Evolutionary conservation across 2,888 invertebrate genomes (phyloP).

Genomic region (Drosophila subquinaria): DNA sequence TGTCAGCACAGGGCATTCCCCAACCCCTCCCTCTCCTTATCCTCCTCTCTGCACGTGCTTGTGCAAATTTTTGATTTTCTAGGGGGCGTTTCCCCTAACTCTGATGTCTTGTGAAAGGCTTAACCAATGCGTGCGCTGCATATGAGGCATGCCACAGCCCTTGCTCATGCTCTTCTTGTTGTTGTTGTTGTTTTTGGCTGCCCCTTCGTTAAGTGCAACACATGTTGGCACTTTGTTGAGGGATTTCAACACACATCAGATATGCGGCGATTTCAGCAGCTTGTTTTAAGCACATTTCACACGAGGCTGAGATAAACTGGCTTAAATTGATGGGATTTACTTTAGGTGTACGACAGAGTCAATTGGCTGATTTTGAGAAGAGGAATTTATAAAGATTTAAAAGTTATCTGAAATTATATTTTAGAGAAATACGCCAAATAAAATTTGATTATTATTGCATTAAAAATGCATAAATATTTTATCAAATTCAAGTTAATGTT

Average conservation of each 20-base stretch:
- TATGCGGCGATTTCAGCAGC: slow-evolving; percentile 48
- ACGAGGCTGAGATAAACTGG: slow-evolving; percentile 17
- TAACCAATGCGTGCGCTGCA: slow-evolving; percentile 61
- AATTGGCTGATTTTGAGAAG: neutral
- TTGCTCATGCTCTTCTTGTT: slow-evolving; percentile 1
- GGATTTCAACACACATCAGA: slow-evolving; percentile 61
- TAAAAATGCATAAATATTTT: neutral
- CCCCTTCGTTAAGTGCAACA: slow-evolving; percentile 74
- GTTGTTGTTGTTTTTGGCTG: slow-evolving; percentile 10
- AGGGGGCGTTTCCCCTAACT: slow-evolving; percentile 45
- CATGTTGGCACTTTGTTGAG: slow-evolving; percentile 77
- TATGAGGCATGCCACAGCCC: slow-evolving; percentile 14
- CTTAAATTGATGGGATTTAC: slow-evolving; percentile 6
- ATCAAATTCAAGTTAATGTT: neutral
- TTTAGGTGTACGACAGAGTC: slow-evolving; percentile 8
- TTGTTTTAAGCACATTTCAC: slow-evolving; percentile 44
- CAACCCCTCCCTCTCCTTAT: neutral
- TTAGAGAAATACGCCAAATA: neutral
- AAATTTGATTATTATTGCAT: neutral
- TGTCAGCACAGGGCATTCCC: slow-evolving; percentile 62
- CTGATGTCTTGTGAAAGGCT: slow-evolving; percentile 63
- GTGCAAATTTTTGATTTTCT: slow-evolving; percentile 54
- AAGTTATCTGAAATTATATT: neutral
- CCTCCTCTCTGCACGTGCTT: slow-evolving; percentile 54
- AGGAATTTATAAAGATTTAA: neutral